Conservation (phyloP, 2,113 vertebrate genomes). For the Grantiella picta region DNA sequence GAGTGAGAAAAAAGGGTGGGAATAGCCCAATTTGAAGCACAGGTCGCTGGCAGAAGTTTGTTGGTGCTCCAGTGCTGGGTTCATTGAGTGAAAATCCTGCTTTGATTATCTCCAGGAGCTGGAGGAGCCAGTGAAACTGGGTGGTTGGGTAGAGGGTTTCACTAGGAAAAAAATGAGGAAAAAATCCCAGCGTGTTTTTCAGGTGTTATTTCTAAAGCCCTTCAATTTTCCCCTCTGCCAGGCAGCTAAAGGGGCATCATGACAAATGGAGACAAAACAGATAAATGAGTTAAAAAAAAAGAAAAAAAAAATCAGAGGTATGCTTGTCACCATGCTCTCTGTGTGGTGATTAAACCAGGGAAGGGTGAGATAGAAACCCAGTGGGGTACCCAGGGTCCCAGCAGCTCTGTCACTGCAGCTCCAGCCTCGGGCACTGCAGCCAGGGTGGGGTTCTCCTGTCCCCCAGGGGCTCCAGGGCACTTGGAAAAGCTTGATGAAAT, state of each 20-base stretch:
- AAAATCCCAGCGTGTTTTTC: not conserved
- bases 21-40: not conserved
- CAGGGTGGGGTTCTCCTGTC: not conserved
- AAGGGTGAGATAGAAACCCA: not conserved
- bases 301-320: not conserved
- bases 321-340: not conserved
- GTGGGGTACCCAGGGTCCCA: not conserved
- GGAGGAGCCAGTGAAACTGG: not conserved
- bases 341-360: not conserved
- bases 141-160: not conserved
- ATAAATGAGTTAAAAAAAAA: not conserved
- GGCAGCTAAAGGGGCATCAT: not conserved
- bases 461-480: accelerated
- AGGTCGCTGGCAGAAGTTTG: accelerated
- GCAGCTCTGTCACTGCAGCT: not conserved
- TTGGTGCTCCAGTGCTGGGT: accelerated
- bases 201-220: not conserved
- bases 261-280: not conserved
- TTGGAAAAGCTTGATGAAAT: not conserved
- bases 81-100: not conserved
- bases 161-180: not conserved
- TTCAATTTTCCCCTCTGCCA: not conserved
- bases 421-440: not conserved
- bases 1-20: not conserved
- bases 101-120: not conserved